Base-by-base conservation (phyloP, 2,113 vertebrate species). In the Lepisosteus oculatus region DNA sequence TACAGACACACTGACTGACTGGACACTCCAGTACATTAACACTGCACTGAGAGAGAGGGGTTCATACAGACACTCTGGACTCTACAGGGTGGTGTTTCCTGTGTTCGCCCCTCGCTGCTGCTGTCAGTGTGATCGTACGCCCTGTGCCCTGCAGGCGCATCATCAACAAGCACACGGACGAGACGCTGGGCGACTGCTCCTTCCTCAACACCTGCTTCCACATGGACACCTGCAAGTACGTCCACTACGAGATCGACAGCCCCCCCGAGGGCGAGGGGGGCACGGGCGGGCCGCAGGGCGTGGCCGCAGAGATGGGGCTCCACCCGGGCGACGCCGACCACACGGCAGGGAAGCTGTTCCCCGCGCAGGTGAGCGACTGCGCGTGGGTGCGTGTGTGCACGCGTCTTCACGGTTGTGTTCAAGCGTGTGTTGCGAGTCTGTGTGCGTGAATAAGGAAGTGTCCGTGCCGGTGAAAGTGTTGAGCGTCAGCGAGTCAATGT, bases 141-240 rank as follows among this genome's bases (percentile, higher is more conserved):
- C 17, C 7, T 43, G 63, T 7, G 15, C n/a, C 51, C n/a, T 55
- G 2, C 78, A 96, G 95, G 56, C 94, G 95, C 72, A 97, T 97
- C 84, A 96, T 96, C 84, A 95, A 96, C 87, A 95, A 95, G 76
- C 95, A 97, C 85, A 97, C 95, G 0, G 95, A 97, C 55, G 95
- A 97, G 74, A 96, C 94, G 72, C 88, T 97, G 6, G 95, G 95
- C 8, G 95, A 97, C 83, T 97, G 95, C 82, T 97, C 95, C 75
- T 97, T 97, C 85, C 92, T 97, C 71, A 97, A 97, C 85, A 97
- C 95, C 0, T 97, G 95, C 71, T 97, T 97, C 88, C 95, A 97
- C 82, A 97, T 97, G 95, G 95, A 97, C 84, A 96, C 93, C 72
- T 97, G 95, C 82, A 97, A 97, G 72, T 97, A 96, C 62, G 95